Evolutionary conservation across 2,888 invertebrate species (phyloP), one percentile per base, ranked within the genome.

Genomic region (Limenitis arthemis): DNA sequence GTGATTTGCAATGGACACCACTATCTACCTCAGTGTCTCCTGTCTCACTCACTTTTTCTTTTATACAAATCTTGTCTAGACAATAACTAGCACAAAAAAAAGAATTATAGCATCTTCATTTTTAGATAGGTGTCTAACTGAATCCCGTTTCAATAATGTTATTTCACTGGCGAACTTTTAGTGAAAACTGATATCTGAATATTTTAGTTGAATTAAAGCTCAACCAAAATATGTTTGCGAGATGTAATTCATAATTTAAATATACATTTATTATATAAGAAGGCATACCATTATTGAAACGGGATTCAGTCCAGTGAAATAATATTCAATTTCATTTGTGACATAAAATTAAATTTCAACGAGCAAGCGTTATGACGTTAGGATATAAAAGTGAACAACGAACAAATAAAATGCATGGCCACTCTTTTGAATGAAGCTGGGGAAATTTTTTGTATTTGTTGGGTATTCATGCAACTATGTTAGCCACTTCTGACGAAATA

Each of bases 261-360:
- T n/a, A n/a, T n/a, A n/a, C n/a, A n/a, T n/a, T n/a, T n/a, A n/a
- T n/a, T n/a, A n/a, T n/a, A n/a, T n/a, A n/a, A n/a, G n/a, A n/a
- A n/a, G n/a, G n/a, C n/a, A n/a, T n/a, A n/a, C n/a, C n/a, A n/a
- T n/a, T n/a, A n/a, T n/a, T n/a, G n/a, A n/a, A n/a, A n/a, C n/a
- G n/a, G n/a, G n/a, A n/a, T n/a, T n/a, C n/a, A n/a, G n/a, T n/a
- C 20, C 38, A 38, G 20, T 20, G 8, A 38, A 38, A 20, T 32
- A 31, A 6, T 43, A 51, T 53, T 34, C 47, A 7, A 43, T 37
- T 37, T 31, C 42, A 49, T 42, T 53, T 43, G 50, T 47, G 38
- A 47, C 36, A 43, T 46, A 53, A 57, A 53, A 58, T 53, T 55
- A 50, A 55, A 58, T 55, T 55, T 48, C 20, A 32, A 47, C 46